Evolutionary conservation across 2,113 vertebrate genomes (phyloP).

Genomic region (Stomatorhinus ivindoensis): DNA sequence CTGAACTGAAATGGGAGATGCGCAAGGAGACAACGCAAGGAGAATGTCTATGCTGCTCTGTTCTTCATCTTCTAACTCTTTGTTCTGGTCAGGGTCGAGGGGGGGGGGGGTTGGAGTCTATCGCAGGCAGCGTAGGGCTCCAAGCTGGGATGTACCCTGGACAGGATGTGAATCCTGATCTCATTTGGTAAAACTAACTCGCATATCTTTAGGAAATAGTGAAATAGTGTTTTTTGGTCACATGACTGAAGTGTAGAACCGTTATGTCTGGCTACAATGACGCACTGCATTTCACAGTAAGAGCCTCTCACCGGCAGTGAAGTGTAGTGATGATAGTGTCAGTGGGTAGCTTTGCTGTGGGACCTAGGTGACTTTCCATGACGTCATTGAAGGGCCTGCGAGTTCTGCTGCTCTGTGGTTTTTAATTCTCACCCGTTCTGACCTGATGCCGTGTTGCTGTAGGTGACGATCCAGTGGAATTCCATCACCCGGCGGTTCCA

Average conservation of each 20-base stretch:
- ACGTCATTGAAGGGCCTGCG: not conserved
- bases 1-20: not conserved
- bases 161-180: not conserved
- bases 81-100: not conserved
- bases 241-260: not conserved
- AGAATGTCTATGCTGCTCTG: not conserved
- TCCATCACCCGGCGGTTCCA: constrained; percentile 85
- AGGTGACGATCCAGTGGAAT: constrained; percentile 98
- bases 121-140: not conserved
- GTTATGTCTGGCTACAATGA: not conserved
- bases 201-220: not conserved
- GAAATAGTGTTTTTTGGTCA: not conserved
- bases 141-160: not conserved
- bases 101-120: not conserved
- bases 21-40: not conserved
- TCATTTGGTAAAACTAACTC: not conserved
- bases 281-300: not conserved
- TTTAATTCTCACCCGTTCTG: not conserved
- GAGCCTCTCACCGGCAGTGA: not conserved
- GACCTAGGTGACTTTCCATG: not conserved
- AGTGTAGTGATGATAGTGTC: not conserved
- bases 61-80: not conserved
- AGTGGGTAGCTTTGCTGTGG: not conserved
- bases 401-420: not conserved
- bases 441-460: constrained; percentile 11